Evolutionary conservation across 2,888 invertebrate genomes (phyloP).

Genomic region (Notodonta dromedarius): DNA sequence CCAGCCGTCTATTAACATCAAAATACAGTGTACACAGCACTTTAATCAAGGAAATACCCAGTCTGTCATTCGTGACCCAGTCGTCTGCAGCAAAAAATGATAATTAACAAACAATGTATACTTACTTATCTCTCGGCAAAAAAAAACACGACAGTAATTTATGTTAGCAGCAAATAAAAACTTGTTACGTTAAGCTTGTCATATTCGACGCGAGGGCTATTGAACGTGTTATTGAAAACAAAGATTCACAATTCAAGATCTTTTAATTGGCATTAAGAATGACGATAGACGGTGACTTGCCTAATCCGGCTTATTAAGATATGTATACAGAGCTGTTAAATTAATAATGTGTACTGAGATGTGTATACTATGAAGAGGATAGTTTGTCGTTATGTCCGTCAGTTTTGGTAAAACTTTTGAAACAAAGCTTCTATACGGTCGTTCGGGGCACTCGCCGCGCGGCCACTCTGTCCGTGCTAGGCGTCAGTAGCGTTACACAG

Average conservation of each 20-base stretch:
- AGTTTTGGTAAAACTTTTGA: too few relatives aligned
- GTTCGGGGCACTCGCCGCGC: too few relatives aligned
- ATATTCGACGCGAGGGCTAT: conserved; percentile 70
- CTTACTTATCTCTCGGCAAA: conserved; percentile 11
- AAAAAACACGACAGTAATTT: conserved; percentile 23
- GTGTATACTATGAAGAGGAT: too few relatives aligned
- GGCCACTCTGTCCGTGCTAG: too few relatives aligned
- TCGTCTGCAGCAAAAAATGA: conserved; percentile 20
- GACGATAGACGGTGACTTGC: conserved; percentile 82
- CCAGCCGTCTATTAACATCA: conserved; percentile 16
- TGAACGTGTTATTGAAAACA: conserved; percentile 78
- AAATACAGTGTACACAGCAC: conserved; percentile 18
- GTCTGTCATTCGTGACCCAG: conserved; percentile 18
- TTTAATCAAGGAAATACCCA: conserved; percentile 24
- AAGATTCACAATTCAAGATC: conserved; percentile 80
- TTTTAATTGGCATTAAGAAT: conserved; percentile 84
- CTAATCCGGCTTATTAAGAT: conserved; percentile 69
- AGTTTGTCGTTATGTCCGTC: too few relatives aligned
- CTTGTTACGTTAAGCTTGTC: conserved; percentile 47
- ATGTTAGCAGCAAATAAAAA: conserved; percentile 17
- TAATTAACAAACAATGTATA: conserved; percentile 37
- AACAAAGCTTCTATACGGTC: too few relatives aligned
- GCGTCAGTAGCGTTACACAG: too few relatives aligned
- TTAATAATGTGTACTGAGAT: too few relatives aligned
- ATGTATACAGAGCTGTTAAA: conserved; percentile 58